Conservation (phyloP, 2,797 vertebrate species). For the Steatocranus sp. region DNA sequence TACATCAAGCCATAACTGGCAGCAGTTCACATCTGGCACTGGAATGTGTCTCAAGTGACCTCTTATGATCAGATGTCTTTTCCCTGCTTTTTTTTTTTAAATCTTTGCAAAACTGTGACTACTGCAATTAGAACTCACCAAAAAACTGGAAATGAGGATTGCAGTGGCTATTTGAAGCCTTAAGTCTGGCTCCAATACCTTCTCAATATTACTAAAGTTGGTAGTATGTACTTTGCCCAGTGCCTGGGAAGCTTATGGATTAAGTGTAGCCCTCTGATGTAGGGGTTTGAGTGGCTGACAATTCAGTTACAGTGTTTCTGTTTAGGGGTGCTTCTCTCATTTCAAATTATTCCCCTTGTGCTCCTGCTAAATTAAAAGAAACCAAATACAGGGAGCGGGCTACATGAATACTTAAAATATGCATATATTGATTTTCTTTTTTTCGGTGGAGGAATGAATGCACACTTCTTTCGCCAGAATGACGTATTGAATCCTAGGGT, state of each 20-base stretch:
- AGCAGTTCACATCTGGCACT: background rate
- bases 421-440: background rate
- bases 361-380: background rate
- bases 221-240: background rate
- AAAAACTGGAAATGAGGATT: background rate
- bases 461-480: background rate
- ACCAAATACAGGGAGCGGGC: background rate
- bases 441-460: rapidly evolving
- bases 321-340: background rate
- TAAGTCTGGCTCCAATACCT: background rate
- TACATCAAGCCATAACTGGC: background rate
- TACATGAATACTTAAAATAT: background rate
- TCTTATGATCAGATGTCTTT: background rate
- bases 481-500: background rate
- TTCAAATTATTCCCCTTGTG: background rate
- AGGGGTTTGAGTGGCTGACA: background rate
- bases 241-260: background rate
- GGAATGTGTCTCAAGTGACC: background rate
- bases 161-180: background rate
- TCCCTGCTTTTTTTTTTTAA: background rate
- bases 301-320: background rate
- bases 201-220: background rate
- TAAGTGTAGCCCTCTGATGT: background rate
- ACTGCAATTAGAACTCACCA: background rate
- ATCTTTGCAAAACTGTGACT: background rate